A percentile compares a stretch with the other conserved stretches of the same genome.
phyloP scores from a whole-genome alignment of 1,140 invertebrate species.

The Papilio polyxenes region DNA sequence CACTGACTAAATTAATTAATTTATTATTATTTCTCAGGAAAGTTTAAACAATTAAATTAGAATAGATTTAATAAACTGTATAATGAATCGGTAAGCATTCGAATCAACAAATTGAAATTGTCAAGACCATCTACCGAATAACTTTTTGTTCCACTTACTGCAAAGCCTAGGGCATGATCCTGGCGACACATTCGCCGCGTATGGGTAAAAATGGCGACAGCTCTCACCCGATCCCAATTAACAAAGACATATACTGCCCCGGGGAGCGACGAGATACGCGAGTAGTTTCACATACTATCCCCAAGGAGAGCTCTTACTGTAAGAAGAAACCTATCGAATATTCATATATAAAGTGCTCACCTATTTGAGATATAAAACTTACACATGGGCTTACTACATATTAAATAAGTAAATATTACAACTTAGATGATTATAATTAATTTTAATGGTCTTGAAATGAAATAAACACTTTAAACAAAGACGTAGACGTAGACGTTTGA shows the following conservation, averaged over 20 bases:
- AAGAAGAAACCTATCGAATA: not conserved
- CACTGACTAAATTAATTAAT: too few relatives aligned
- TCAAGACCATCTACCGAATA: not conserved
- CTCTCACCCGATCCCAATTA: not conserved
- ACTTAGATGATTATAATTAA: not conserved
- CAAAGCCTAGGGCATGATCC: not conserved
- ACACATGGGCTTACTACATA: not conserved
- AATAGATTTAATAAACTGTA: too few relatives aligned
- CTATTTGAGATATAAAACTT: not conserved
- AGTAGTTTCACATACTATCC: not conserved
- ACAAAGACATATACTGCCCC: not conserved
- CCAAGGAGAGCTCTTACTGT: not conserved
- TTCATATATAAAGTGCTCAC: not conserved
- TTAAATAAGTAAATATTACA: not conserved
- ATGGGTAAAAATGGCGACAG: conserved; percentile 4
- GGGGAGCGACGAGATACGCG: not conserved
- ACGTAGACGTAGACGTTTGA: not conserved
- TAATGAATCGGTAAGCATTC: too few relatives aligned
- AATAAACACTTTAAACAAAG: not conserved
- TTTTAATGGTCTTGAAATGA: not conserved
- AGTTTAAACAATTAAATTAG: too few relatives aligned
- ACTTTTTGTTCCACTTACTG: not conserved
- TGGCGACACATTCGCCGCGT: not conserved
- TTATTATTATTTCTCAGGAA: too few relatives aligned
- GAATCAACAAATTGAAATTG: not conserved